Evolutionary conservation across 37 sponge, comb jelly and placozoan species (phyloP), one percentile per base, ranked within the genome.

Genomic region (Spongia lamella): DNA sequence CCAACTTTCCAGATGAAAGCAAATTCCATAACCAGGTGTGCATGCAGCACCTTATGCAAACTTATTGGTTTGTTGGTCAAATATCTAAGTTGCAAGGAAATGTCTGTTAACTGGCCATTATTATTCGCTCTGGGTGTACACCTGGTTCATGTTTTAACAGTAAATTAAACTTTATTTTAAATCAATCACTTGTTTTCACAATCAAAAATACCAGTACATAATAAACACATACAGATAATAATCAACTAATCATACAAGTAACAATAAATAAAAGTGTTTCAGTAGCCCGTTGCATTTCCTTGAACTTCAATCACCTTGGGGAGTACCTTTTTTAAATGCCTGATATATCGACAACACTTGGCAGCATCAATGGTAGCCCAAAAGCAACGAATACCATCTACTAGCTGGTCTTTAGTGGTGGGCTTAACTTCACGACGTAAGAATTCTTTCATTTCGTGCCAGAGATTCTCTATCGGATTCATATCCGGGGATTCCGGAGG

Each of bases 401-500:
- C 20, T 15, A 78, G 20, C 54, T 78, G 37, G 4, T 78, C 33
- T 33, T 78, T 78, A 29, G 68, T 78, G 2, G 25, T 50, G 11
- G 79, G 79, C 22, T 78, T 78, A 9, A 53, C 24, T 3, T 52
- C 69, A 16, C 79, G 36, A 15, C 79, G 56, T 21, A 78, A 9
- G 36, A 32, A 72, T 71, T 72, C 72, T 55, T 81, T 72, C 22
- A 63, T 7, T 39, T 81, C 63, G 14, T 72, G 73, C 63, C 73
- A 81, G 13, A 70, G 21, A 43, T 80, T 80, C 38, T 80, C 80
- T 38, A 80, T 80, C 15, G 80, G 80, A 38, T 68, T 80, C 0
- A 34, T 7, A 25, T 80, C 72, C 13, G 80, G 80, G 53, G 26
- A 56, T 58, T 68, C 80, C 2, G 79, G 25, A 7, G 79, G 79